These are phyloP conservation scores for Lottia gigantea DNA, from an alignment of 2,888 invertebrate species.

Conservation along the genomic window DNA sequence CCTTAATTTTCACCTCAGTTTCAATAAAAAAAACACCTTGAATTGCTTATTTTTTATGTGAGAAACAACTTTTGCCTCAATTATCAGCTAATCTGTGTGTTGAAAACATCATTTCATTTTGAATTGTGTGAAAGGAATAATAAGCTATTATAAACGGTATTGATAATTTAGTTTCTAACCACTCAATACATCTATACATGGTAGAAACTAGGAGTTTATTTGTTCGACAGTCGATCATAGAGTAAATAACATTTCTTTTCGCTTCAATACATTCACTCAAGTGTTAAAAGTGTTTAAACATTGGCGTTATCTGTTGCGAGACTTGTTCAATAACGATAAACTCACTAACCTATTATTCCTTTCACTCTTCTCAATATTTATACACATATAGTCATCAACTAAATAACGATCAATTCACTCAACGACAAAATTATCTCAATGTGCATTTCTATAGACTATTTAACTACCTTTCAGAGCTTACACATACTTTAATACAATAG, in stretches of 20 bases:
- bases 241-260: constrained; percentile 8
- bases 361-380: constrained; percentile 10
- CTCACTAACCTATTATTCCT: constrained; percentile 9
- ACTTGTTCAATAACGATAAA: constrained; percentile 11
- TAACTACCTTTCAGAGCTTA: constrained; percentile 4
- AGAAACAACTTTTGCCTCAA: neutral
- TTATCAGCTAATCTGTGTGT: constrained; percentile 1
- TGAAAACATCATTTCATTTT: constrained; percentile 1
- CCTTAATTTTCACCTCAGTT: neutral
- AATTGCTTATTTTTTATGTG: too few relatives aligned
- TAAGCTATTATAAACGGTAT: neutral
- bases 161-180: constrained; percentile 2
- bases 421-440: constrained; percentile 10
- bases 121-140: neutral
- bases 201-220: neutral
- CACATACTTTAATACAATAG: constrained; percentile 2
- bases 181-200: constrained; percentile 2
- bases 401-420: neutral
- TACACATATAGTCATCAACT: constrained; percentile 11
- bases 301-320: constrained; percentile 10
- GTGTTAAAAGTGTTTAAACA: constrained; percentile 10
- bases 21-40: neutral
- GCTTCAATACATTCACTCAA: neutral
- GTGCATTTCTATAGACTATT: constrained; percentile 2
- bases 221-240: constrained; percentile 3